Conservation (phyloP, 1,140 invertebrate species). For the Andrena cerasifolii region DNA sequence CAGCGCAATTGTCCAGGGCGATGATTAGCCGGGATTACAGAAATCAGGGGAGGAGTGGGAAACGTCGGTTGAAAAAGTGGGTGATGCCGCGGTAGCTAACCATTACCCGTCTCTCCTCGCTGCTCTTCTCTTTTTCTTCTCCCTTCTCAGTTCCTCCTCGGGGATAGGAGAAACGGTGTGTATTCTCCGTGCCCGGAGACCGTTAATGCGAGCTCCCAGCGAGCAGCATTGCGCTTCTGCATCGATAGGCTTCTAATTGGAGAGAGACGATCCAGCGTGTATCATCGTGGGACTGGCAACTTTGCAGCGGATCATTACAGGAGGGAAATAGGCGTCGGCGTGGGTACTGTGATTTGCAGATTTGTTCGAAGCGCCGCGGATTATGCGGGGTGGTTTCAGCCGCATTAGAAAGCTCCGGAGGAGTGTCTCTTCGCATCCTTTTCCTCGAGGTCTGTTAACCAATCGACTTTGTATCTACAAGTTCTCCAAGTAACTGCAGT, state of each 20-base stretch:
- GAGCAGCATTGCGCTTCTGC: neutral
- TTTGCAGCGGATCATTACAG: no score
- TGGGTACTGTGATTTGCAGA: no score
- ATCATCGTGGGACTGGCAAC: neutral
- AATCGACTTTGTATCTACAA: no score
- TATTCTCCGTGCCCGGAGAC: neutral
- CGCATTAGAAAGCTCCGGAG: no score
- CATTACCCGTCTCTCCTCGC: conserved; percentile 15
- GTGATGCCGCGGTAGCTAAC: conserved; percentile 2
- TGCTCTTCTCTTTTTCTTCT: neutral
- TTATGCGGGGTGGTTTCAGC: no score
- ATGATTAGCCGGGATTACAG: conserved; percentile 42
- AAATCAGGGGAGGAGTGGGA: conserved; percentile 22
- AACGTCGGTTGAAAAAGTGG: conserved; percentile 24
- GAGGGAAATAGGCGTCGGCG: no score
- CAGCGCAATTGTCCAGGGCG: conserved; percentile 23
- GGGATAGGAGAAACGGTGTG: neutral
- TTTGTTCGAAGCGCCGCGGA: no score
- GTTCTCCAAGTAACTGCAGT: no score
- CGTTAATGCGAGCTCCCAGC: neutral
- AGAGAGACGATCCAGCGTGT: neutral
- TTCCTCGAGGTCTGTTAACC: no score
- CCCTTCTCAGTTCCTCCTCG: no score
- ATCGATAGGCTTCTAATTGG: conserved; percentile 10
- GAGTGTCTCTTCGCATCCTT: no score